phyloP scores from a whole-genome alignment of 2,113 vertebrate species.

The Melanotaenia duboulayi region DNA sequence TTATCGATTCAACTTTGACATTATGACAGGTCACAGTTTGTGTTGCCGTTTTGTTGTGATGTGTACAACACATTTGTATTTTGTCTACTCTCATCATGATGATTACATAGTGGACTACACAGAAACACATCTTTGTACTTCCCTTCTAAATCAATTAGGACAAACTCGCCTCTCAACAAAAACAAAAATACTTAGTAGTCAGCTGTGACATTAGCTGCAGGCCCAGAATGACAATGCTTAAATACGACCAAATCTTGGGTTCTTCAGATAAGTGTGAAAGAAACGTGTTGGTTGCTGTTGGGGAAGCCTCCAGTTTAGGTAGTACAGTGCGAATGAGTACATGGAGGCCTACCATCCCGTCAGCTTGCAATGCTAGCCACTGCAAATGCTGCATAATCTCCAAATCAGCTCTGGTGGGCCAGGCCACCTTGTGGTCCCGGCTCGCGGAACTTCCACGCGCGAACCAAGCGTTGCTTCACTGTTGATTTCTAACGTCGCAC shows the following conservation, averaged over 20 bases:
- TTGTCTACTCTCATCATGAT: background rate
- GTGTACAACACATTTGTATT: background rate
- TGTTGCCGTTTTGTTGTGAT: too few species aligned
- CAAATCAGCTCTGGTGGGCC: constrained; percentile 6
- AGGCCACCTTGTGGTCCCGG: background rate
- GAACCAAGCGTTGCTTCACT: background rate
- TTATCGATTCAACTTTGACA: background rate
- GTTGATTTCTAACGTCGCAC: background rate
- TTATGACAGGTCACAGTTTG: background rate
- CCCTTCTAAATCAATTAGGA: background rate
- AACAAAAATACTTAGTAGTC: background rate
- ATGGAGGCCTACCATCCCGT: constrained; percentile 19
- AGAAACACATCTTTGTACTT: background rate
- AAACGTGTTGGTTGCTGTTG: too few species aligned
- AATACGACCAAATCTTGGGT: background rate
- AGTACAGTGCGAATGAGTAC: background rate
- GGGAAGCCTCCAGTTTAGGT: background rate
- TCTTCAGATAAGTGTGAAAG: too few species aligned
- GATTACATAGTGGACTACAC: background rate
- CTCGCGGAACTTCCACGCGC: background rate
- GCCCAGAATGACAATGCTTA: too few species aligned
- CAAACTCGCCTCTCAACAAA: background rate
- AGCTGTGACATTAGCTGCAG: background rate
- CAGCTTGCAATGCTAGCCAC: constrained; percentile 54
- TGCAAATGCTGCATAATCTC: constrained; percentile 7